Evolutionary conservation across 2,113 vertebrate genomes (phyloP).

Genomic region (Nothoprocta perdicaria): DNA sequence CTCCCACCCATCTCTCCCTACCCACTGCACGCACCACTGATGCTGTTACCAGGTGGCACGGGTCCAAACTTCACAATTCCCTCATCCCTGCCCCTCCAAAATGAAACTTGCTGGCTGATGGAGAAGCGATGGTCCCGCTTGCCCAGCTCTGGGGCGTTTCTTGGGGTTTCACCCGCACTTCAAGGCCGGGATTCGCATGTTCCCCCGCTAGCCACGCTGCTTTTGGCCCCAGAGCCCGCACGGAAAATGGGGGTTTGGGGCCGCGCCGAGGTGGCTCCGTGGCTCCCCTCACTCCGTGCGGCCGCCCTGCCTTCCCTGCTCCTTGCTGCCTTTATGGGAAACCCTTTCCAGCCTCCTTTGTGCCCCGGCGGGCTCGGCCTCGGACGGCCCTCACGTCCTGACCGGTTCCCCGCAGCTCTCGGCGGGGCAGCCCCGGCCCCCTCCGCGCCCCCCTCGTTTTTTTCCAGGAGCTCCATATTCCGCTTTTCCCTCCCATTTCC

Average conservation of each 20-base stretch:
- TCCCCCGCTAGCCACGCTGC: background rate
- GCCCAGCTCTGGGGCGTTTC: background rate
- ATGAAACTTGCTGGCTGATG: fast-evolving
- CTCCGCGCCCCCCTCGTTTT: too few species aligned
- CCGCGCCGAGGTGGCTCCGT: background rate
- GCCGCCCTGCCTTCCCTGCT: fast-evolving
- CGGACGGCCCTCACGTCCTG: fast-evolving
- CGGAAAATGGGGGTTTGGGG: background rate
- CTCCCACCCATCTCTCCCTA: background rate
- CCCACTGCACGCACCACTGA: background rate
- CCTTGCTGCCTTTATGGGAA: background rate
- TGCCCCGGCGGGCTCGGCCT: background rate
- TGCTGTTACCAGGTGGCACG: background rate
- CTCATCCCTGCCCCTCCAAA: background rate
- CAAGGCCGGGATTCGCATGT: background rate
- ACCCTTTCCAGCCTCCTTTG: background rate
- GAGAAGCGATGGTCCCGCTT: fast-evolving
- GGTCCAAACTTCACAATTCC: background rate
- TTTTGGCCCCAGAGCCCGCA: background rate
- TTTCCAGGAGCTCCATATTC: fast-evolving
- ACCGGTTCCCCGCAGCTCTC: background rate
- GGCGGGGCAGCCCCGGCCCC: background rate
- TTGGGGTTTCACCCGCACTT: background rate
- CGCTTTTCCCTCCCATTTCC: fast-evolving
- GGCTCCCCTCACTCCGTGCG: fast-evolving